Base-by-base conservation (phyloP, 2,797 vertebrate genomes). In the Micromesistius poutassou region DNA sequence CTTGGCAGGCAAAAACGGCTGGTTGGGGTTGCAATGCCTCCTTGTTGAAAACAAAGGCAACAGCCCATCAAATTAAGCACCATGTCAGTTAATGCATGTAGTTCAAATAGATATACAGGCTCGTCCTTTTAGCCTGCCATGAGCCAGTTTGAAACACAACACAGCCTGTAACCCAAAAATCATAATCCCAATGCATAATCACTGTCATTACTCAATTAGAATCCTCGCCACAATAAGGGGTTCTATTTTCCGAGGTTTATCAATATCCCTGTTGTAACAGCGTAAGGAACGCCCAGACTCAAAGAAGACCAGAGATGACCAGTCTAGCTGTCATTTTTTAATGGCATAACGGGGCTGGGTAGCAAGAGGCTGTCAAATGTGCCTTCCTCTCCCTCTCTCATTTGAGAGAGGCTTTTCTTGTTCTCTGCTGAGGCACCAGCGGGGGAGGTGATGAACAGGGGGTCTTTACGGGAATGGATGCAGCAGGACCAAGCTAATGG, bases 401-500 rank as follows among this genome's bases (percentile, higher is more conserved):
- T 71, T 14, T 71, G 68, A 28, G 28, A 71, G 28, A 22, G 25
- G 25, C 30, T 12, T 30, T 25, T 70, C 28, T 30, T 70, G 22
- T 28, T 10, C 25, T 70, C 66, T 28, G n/a, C 28, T 70, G 25
- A 70, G n/a, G 30, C 10, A 25, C 55, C 4, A 16, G 68, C 4
- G 10, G 68, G 68, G 68, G 30, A 30, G 68, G 68, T 30, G 68
- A 70, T 25, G 66, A 10, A 70, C 66, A 25, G 16, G 66, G 28
- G 66, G 66, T 70, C n/a, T 70, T 70, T 30, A 30, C 8, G 10
- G 66, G 66, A 30, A 30, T n/a, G 42, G 42, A 62, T 77, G 55
- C 35, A 30, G 3, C 38, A 66, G 36, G 72, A 73, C 74, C 5
- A 22, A 73, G 68, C 25, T 77, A 76, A 85, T 73, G 86, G 85